phyloP scores from a whole-genome alignment of 2,113 vertebrate species.

The Tachuris rubrigastra region DNA sequence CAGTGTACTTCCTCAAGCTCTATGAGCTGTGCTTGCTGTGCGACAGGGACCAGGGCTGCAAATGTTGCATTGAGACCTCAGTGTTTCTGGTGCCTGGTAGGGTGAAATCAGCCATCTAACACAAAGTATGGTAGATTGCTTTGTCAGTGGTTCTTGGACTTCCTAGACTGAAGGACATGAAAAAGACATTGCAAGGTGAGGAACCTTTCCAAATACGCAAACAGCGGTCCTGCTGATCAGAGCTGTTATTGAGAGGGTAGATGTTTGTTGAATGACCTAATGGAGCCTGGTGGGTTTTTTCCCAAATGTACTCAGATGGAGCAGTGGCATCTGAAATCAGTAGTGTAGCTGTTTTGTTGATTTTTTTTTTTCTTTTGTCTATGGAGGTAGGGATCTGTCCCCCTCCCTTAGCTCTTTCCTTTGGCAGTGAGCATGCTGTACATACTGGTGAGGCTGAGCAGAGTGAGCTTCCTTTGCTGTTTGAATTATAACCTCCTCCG shows the following conservation, averaged over 20 bases:
- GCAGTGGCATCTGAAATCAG: not conserved
- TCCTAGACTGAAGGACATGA: conserved; percentile 20
- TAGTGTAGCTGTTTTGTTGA: not conserved
- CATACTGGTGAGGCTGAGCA: not conserved
- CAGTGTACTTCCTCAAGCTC: not conserved
- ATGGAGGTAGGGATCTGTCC: not conserved
- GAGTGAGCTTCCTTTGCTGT: conserved; percentile 19
- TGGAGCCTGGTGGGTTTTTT: not conserved
- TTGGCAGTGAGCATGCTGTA: not conserved
- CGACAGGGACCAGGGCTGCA: fast-evolving
- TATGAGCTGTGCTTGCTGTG: not conserved
- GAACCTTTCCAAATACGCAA: conserved; percentile 34
- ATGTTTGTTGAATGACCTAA: conserved; percentile 16
- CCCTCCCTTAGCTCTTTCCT: not conserved
- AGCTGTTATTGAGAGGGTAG: not conserved
- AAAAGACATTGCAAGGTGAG: conserved; percentile 1
- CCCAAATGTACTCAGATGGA: not conserved
- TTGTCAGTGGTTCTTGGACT: not conserved
- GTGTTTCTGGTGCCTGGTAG: not conserved
- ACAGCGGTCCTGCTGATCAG: not conserved
- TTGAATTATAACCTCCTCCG: not conserved
- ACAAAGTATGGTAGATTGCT: not conserved
- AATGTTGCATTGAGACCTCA: not conserved
- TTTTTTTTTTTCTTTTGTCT: not conserved
- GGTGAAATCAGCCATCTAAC: not conserved